Evolutionary conservation across 2,888 invertebrate genomes (phyloP).

Genomic region (Bursaphelenchus okinawaensis): DNA sequence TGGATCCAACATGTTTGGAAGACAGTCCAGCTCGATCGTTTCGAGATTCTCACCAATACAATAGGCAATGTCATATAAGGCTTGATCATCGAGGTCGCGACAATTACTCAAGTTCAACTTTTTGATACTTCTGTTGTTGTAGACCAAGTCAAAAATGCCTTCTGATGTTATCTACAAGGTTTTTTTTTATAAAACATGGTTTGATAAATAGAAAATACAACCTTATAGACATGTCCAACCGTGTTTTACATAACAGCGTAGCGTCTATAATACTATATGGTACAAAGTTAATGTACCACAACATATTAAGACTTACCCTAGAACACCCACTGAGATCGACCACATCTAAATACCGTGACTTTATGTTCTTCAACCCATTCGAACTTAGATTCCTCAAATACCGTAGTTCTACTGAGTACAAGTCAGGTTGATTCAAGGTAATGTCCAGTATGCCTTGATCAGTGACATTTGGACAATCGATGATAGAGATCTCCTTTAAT

Average conservation of each 20-base stretch:
- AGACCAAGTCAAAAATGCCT: constrained; percentile 43
- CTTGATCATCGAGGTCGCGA: constrained; percentile 49
- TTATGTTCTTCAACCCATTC: constrained; percentile 37
- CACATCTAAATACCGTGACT: constrained; percentile 36
- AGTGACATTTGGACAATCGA: constrained; percentile 51
- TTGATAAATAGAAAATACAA: background rate
- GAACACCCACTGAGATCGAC: constrained; percentile 55
- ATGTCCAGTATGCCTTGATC: constrained; percentile 45
- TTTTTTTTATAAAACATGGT: constrained; percentile 10
- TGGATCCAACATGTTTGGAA: constrained; percentile 48
- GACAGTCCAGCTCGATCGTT: constrained; percentile 51
- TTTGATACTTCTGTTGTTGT: constrained; percentile 42
- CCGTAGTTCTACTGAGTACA: constrained; percentile 42
- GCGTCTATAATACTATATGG: too few species aligned
- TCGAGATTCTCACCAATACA: constrained; percentile 45
- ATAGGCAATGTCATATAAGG: constrained; percentile 53
- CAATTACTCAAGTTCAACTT: constrained; percentile 53
- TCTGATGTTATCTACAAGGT: constrained; percentile 42
- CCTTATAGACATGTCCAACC: background rate
- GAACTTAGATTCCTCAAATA: constrained; percentile 42
- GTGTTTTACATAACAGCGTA: too few species aligned
- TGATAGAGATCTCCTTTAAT: constrained; percentile 44
- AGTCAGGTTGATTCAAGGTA: constrained; percentile 37
- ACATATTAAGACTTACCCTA: constrained; percentile 24
- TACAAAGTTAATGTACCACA: too few species aligned